Percentiles rank a stretch among this genome's conserved stretches.
Evolutionary conservation across 2,113 vertebrate species (phyloP).

Genomic region (Channa argus): DNA sequence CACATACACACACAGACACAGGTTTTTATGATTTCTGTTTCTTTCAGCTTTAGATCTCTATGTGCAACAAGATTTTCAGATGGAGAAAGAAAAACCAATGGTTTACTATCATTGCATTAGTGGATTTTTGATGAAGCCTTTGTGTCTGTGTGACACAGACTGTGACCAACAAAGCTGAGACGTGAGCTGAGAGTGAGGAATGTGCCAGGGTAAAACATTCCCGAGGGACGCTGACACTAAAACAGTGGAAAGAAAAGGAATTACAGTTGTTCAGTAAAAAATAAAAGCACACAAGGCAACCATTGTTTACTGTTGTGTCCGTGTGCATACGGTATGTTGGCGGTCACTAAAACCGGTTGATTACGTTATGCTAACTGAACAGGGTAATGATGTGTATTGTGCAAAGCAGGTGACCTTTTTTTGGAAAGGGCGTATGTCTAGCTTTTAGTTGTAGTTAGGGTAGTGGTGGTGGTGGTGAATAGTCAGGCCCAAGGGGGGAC

Average conservation of each 20-base stretch:
- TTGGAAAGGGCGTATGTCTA: conserved; percentile 32
- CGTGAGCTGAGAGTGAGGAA: conserved; percentile 68
- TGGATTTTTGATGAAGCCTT: conserved; percentile 39
- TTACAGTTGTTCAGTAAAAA: conserved; percentile 76
- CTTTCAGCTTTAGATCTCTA: conserved; percentile 30
- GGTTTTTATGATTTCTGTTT: conserved; percentile 22
- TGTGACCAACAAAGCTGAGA: conserved; percentile 54
- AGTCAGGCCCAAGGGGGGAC: conserved; percentile 41
- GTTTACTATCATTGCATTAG: conserved; percentile 24
- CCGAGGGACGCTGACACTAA: conserved; percentile 72
- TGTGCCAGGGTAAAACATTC: conserved; percentile 74
- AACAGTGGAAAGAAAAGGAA: conserved; percentile 75
- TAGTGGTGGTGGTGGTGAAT: conserved; percentile 13
- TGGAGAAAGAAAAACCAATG: neutral
- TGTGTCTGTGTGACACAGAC: conserved; percentile 43
- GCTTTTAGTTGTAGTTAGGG: conserved; percentile 17
- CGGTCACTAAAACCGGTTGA: conserved; percentile 56
- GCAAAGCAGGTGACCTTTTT: conserved; percentile 57
- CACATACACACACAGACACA: conserved; percentile 25
- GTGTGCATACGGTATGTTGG: conserved; percentile 43
- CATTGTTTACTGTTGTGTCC: conserved; percentile 75
- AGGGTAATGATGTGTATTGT: conserved; percentile 63
- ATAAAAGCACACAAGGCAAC: conserved; percentile 64
- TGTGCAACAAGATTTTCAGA: conserved; percentile 2
- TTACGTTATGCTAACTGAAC: conserved; percentile 77